Percentiles rank a stretch among this genome's conserved stretches.
phyloP scores from a whole-genome alignment of 2,888 invertebrate genomes.

The Liopterus haemorrhoidalis region DNA sequence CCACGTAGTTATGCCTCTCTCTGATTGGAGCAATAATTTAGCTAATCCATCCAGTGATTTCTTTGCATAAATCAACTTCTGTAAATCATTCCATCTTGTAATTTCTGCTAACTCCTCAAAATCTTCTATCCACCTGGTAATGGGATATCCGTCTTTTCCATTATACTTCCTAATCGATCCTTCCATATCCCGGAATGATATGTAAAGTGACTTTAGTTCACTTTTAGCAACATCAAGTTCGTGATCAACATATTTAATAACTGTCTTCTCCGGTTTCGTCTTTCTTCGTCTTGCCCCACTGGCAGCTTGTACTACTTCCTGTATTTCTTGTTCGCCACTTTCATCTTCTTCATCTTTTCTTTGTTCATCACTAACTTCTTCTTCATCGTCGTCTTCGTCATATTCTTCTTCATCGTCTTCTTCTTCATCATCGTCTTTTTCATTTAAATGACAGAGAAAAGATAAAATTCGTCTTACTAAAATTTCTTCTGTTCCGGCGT shows the following conservation, averaged over 20 bases:
- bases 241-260: too few species aligned
- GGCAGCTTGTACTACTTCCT: too few species aligned
- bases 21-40: constrained; percentile 16
- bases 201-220: background rate
- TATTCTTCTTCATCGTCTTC: background rate
- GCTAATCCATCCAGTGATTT: constrained; percentile 20
- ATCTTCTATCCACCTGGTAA: constrained; percentile 23
- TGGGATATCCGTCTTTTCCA: constrained; percentile 14
- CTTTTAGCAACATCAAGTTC: too few species aligned
- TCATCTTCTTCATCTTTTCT: too few species aligned
- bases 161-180: background rate
- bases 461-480: background rate
- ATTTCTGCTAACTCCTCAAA: constrained; percentile 20
- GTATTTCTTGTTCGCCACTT: background rate
- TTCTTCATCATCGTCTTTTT: background rate
- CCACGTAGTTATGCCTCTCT: constrained; percentile 19
- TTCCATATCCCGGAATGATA: constrained; percentile 2
- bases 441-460: background rate
- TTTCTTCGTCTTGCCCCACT: constrained; percentile 5
- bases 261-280: too few species aligned
- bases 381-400: background rate
- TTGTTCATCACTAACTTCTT: too few species aligned
- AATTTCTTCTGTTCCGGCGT: constrained; percentile 4
- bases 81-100: constrained; percentile 20
- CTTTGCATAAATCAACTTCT: constrained; percentile 23